These are phyloP conservation scores for Ranitomeya imitator DNA, from an alignment of 2,113 vertebrate species.

Conservation along the genomic window DNA sequence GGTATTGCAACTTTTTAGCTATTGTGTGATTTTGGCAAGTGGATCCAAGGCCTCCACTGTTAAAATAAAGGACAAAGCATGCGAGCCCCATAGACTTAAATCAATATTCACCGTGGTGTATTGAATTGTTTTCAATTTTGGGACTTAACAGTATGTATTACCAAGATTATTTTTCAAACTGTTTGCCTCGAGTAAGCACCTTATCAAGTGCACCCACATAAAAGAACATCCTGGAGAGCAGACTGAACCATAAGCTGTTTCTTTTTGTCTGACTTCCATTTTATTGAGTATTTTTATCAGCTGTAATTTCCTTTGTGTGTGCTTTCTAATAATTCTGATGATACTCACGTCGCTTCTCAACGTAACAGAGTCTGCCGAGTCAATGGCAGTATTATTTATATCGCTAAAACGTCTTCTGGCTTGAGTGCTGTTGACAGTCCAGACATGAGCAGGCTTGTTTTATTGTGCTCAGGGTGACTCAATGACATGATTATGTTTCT, in stretches of 20 bases:
- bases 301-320: slow-evolving; percentile 23
- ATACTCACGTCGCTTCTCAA: background rate
- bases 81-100: too few relatives aligned
- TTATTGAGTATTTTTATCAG: background rate
- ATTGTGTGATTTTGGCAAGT: too few relatives aligned
- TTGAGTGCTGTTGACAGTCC: slow-evolving; percentile 4
- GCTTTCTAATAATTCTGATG: slow-evolving; percentile 19
- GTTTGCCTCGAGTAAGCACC: background rate
- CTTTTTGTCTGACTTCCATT: background rate
- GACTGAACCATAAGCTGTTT: background rate
- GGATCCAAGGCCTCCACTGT: too few relatives aligned
- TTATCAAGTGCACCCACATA: background rate
- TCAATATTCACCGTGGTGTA: too few relatives aligned
- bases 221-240: background rate
- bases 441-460: background rate
- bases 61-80: too few relatives aligned
- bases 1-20: too few relatives aligned
- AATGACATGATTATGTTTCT: background rate
- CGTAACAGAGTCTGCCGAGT: background rate
- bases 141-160: background rate
- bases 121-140: background rate
- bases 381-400: background rate
- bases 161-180: background rate
- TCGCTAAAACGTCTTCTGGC: background rate
- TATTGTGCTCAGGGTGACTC: background rate